Conservation (phyloP, 2,113 vertebrate species). For the Plecturocebus donacophilus region DNA sequence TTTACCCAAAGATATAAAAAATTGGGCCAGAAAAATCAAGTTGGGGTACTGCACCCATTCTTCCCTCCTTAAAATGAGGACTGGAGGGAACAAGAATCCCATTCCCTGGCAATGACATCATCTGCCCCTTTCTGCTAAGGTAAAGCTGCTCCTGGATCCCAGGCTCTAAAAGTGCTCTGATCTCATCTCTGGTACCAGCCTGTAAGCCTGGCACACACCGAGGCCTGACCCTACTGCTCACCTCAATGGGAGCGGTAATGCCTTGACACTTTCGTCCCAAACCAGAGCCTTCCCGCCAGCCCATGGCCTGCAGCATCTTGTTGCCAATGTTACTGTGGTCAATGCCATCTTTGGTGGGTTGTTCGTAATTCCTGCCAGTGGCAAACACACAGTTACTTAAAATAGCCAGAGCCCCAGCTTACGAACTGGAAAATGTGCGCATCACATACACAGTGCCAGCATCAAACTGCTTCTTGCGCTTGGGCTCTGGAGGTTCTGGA, state of each 20-base stretch:
- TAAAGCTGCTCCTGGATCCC: not conserved
- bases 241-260: conserved; percentile 98
- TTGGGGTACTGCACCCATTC: not conserved
- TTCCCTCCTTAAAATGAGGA: not conserved
- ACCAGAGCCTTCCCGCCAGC: conserved; percentile 98
- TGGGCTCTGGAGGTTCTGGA: conserved; percentile 96
- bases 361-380: conserved; percentile 94
- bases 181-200: not conserved
- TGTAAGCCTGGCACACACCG: not conserved
- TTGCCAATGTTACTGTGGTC: conserved; percentile 99
- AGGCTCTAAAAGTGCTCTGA: not conserved
- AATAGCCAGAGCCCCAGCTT: not conserved
- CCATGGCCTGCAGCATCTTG: conserved; percentile 99
- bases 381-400: conserved; percentile 73
- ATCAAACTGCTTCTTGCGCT: conserved; percentile 96
- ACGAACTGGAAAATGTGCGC: not conserved
- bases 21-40: not conserved
- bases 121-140: not conserved
- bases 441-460: conserved; percentile 92
- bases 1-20: not conserved
- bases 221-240: conserved; percentile 71
- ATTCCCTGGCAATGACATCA: not conserved
- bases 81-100: not conserved
- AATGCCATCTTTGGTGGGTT: conserved; percentile 98
- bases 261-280: conserved; percentile 98